Evolutionary conservation across 2,888 invertebrate species (phyloP).

Genomic region (Trichacis sp.): DNA sequence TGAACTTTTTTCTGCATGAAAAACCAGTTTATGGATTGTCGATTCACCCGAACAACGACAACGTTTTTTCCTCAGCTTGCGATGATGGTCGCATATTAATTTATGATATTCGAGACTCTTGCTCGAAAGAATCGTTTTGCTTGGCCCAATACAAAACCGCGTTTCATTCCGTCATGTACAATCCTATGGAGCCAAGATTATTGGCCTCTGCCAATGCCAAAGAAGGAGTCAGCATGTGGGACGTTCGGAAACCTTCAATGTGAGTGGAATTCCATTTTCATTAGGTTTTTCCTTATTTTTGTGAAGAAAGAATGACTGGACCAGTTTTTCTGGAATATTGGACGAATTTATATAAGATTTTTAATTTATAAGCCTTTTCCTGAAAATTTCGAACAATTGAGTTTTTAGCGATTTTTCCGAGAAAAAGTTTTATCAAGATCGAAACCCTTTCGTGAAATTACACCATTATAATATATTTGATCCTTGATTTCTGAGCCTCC

Average conservation of each 20-base stretch:
- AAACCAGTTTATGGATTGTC: slow-evolving; percentile 92
- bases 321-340: neutral
- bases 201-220: slow-evolving; percentile 91
- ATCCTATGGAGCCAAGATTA: slow-evolving; percentile 84
- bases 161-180: slow-evolving; percentile 96
- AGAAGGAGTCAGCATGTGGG: slow-evolving; percentile 92
- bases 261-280: slow-evolving; percentile 71
- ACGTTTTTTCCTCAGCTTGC: slow-evolving; percentile 89
- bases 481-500: too few relatives aligned
- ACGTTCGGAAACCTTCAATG: slow-evolving; percentile 85
- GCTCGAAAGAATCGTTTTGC: slow-evolving; percentile 73
- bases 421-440: too few relatives aligned
- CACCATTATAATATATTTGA: too few relatives aligned
- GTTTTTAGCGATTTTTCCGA: too few relatives aligned
- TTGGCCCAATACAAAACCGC: slow-evolving; percentile 79
- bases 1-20: slow-evolving; percentile 85
- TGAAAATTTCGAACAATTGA: slow-evolving; percentile 3
- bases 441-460: too few relatives aligned
- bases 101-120: slow-evolving; percentile 81
- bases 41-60: slow-evolving; percentile 86
- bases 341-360: neutral
- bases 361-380: neutral
- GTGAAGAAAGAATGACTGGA: too few relatives aligned
- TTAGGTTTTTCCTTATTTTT: slow-evolving; percentile 3
- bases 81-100: slow-evolving; percentile 91